Conservation (phyloP, 2,113 vertebrate species). For the Podarcis cretensis region DNA sequence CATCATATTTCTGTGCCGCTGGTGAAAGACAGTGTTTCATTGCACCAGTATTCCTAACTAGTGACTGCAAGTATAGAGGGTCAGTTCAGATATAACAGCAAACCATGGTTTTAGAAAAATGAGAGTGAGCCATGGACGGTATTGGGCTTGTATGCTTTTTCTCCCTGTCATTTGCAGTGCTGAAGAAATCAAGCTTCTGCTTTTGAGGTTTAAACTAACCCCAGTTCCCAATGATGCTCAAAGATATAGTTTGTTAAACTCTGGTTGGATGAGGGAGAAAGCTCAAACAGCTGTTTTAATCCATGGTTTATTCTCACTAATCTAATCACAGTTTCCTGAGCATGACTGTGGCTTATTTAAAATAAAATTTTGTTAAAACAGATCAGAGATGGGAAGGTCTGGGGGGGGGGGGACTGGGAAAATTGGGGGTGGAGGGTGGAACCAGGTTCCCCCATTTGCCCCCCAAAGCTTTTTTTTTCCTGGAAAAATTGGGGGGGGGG, state of each 20-base stretch:
- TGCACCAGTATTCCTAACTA: neutral
- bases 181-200: neutral
- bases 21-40: neutral
- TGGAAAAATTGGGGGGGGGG: neutral
- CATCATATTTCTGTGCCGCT: neutral
- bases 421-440: no score
- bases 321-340: neutral
- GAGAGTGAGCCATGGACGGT: no score
- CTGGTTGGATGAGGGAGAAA: neutral
- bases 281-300: neutral
- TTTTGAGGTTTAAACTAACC: neutral
- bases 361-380: no score
- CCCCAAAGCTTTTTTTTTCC: neutral
- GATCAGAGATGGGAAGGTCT: no score
- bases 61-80: neutral
- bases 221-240: neutral
- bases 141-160: neutral
- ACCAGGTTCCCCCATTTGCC: no score
- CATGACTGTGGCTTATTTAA: neutral
- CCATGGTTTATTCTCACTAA: neutral
- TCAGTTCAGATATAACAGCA: neutral
- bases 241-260: neutral
- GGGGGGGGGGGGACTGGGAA: no score
- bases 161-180: neutral
- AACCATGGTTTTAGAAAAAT: neutral